Evolutionary conservation across 2,888 invertebrate genomes (phyloP).

Genomic region (Tineola bisselliella): DNA sequence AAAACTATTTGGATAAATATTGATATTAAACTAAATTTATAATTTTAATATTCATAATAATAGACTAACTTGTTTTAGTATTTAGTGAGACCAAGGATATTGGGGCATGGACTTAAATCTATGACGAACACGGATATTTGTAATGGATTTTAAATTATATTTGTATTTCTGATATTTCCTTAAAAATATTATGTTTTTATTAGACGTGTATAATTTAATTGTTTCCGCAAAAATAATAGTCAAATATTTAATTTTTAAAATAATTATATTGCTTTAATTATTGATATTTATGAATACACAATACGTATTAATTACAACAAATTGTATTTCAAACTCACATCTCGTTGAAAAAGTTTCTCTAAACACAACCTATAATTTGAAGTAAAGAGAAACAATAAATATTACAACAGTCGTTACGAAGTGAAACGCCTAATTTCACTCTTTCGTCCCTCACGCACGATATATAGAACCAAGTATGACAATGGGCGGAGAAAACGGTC

Average conservation of each 20-base stretch:
- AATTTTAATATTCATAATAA: not conserved
- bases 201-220: no score
- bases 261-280: no score
- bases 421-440: slow-evolving; percentile 13
- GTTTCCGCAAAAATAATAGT: no score
- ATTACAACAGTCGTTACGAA: not conserved
- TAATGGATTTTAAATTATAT: not conserved
- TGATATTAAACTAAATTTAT: not conserved
- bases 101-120: not conserved
- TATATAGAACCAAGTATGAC: slow-evolving; percentile 19
- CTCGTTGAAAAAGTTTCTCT: not conserved
- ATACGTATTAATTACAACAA: no score
- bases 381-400: not conserved
- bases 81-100: not conserved
- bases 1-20: not conserved
- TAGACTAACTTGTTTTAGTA: not conserved
- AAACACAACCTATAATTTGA: not conserved
- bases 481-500: slow-evolving; percentile 54
- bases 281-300: no score
- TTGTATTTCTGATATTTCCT: not conserved
- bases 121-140: not conserved
- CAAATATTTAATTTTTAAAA: no score
- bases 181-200: not conserved
- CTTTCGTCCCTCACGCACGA: not conserved
- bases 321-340: no score